Evolutionary conservation across 2,113 vertebrate genomes (phyloP), one percentile per base, ranked within the genome.

Genomic region (Callocephalon fimbriatum): DNA sequence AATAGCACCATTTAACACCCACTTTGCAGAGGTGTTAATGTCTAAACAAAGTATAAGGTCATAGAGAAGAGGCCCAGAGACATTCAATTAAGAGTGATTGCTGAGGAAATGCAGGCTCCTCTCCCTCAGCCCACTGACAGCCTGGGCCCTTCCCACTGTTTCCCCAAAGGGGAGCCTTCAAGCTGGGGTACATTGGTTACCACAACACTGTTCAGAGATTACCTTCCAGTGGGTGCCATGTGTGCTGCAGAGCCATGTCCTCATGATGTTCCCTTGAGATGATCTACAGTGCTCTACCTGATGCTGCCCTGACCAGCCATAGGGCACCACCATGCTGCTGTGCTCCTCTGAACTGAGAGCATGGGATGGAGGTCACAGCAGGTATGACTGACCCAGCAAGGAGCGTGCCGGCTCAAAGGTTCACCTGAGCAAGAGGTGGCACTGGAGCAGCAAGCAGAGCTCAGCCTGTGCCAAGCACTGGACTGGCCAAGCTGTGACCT

Each of bases 11-110:
- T 91, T 95, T 95, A 95, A 95, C 93, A 96, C 89, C 84, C 89
- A 90, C 87, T 93, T 96, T 65, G 51, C 56, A 37, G 95, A 95
- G 91, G 91, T 85, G 86, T 88, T 96, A 94, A 95, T 37, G 84
- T 51, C 80, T 90, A 67, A 81, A 95, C 54, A 32, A 86, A 88
- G 56, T 38, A n/a, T n/a, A 91, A 93, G 68, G 73, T 89, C 79
- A 19, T 1, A 35, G 65, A 59, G 86, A 72, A 51, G 15, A 31
- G 76, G 29, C 48, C n/a, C 6, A 38, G 68, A 68, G 87, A 32
- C 35, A 15, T 44, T 48, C 12, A 44, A 1, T 35, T n/a, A 19
- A 51, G 72, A 71, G 65, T 2, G 2, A 1, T 32, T 16, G 59
- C 79, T 42, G 94, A 88, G 67, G 54, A 37, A 70, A 27, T 0